Conservation (phyloP, 2,797 vertebrate species). For the Hapalemur alaotrensis region DNA sequence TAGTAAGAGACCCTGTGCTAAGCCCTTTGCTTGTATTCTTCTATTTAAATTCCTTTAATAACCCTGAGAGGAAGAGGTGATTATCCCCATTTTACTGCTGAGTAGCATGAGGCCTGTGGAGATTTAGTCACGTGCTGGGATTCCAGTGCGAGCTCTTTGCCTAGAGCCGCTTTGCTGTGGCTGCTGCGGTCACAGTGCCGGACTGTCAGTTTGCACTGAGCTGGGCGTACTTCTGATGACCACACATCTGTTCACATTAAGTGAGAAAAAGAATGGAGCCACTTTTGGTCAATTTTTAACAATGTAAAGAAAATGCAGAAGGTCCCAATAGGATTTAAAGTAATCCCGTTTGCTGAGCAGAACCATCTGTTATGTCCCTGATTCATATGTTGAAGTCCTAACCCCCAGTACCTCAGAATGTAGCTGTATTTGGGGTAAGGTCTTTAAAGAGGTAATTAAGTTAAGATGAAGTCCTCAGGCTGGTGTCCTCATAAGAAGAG, state of each 20-base stretch:
- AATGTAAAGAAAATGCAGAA: not conserved
- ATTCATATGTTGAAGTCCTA: not conserved
- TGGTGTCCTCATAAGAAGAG: not conserved
- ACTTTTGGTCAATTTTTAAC: slow-evolving; percentile 42
- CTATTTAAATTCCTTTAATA: not conserved
- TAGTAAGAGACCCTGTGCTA: not conserved
- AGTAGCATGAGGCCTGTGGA: not conserved
- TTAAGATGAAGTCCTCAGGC: not conserved
- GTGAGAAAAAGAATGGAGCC: not conserved
- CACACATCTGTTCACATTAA: slow-evolving; percentile 1
- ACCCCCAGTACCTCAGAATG: not conserved
- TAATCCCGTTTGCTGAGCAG: slow-evolving; percentile 41
- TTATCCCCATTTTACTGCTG: not conserved
- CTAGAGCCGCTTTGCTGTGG: not conserved
- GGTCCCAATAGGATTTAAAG: not conserved
- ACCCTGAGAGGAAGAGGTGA: not conserved
- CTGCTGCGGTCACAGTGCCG: not conserved
- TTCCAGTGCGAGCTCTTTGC: not conserved
- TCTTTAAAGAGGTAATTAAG: not conserved
- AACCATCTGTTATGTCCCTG: not conserved
- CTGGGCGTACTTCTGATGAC: not conserved
- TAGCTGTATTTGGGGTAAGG: not conserved
- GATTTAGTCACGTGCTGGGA: not conserved
- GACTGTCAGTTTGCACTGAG: not conserved
- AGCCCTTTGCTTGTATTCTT: not conserved